These are phyloP conservation scores for Pterostichus niger DNA, from an alignment of 2,888 invertebrate species.

Conservation along the genomic window DNA sequence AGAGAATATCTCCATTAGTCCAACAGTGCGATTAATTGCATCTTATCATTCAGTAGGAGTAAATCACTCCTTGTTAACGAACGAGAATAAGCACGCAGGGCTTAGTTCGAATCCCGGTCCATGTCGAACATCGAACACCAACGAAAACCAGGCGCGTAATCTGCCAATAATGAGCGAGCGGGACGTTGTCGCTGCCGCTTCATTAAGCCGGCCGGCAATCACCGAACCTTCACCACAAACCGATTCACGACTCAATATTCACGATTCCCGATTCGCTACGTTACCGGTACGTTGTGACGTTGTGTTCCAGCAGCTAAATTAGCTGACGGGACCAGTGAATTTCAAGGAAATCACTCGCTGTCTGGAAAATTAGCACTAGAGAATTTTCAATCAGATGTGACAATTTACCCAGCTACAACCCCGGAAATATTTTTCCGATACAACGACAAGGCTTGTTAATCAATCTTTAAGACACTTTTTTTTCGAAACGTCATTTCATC, in stretches of 20 bases:
- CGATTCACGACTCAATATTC: conserved; percentile 45
- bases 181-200: conserved; percentile 50
- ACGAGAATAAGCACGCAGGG: not conserved
- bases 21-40: too few species aligned
- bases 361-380: conserved; percentile 31
- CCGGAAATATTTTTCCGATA: too few species aligned
- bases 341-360: conserved; percentile 49
- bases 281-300: not conserved
- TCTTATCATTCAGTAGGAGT: too few species aligned
- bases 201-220: conserved; percentile 55
- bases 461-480: too few species aligned
- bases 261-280: conserved; percentile 14
- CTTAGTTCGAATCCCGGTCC: conserved; percentile 54
- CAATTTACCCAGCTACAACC: too few species aligned
- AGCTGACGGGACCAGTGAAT: conserved; percentile 4
- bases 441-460: too few species aligned
- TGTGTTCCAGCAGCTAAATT: conserved; percentile 41
- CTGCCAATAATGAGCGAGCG: conserved; percentile 56
- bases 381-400: conserved; percentile 35
- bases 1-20: too few species aligned
- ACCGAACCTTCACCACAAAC: conserved; percentile 55
- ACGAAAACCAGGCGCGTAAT: conserved; percentile 36
- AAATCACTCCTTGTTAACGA: conserved; percentile 37
- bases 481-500: too few species aligned
- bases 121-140: not conserved